Base-by-base conservation (phyloP, 2,797 vertebrate species). In the Otolemur crassicaudatus region DNA sequence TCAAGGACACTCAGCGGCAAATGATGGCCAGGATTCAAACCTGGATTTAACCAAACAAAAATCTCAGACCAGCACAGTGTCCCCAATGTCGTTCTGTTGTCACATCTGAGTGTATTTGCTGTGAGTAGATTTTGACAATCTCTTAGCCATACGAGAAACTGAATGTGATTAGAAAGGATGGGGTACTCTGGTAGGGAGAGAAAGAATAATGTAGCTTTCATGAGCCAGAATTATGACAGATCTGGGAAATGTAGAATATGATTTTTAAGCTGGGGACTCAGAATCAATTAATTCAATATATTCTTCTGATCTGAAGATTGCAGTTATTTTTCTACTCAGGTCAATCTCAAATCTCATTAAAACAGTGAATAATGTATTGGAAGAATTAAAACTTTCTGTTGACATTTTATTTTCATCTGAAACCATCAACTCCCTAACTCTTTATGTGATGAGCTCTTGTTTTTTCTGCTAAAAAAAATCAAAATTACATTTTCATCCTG, bases 341-440 rank as follows among this genome's bases (percentile, higher is more conserved):
- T 87, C n/a, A 94, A 85, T n/a, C 29, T 96, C 69, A 95, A 86
- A 85, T 87, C 29, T 93, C 53, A 82, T 63, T 95, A 61, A 94
- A 70, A 81, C 58, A 92, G 8, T 92, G 61, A 86, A 77, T 76
- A 60, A 72, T 65, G 20, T 34, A 7, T 93, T 82, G 40, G 13
- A 91, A 91, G 27, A 76, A 87, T 65, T 91, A 2, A 27, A 94
- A 29, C 25, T 67, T 96, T 86, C 25, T 80, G 25, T 73, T 82
- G 61, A 90, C 25, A 85, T 95, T 4, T 43, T 70, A n/a, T 40
- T 72, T 65, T 93, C 25, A 56, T 40, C 72, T 92, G 7, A 96
- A 87, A 86, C 67, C 70, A 49, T 53, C 25, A 84, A 37, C 31
- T 75, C 4, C 9, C 12, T 65, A 46, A 79, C 40, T 90, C 10